Conservation (phyloP, 2,888 invertebrate genomes). For the Drosophila incognita region DNA sequence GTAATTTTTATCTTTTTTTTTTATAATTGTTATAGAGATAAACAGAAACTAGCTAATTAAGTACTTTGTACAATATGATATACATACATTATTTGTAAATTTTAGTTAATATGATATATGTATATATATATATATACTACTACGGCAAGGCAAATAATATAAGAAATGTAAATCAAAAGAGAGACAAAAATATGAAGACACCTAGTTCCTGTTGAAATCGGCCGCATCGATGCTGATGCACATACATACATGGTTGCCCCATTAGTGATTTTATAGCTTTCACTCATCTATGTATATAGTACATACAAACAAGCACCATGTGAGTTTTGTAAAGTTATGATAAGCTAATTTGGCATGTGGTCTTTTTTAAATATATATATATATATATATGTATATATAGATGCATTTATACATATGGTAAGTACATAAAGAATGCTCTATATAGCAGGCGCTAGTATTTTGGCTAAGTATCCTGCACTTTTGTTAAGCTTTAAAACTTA, state of each 20-base stretch:
- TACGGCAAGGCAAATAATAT: slow-evolving; percentile 70
- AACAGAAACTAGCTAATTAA: slow-evolving; percentile 62
- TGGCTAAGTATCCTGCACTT: slow-evolving; percentile 27
- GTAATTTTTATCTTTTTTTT: slow-evolving; percentile 16
- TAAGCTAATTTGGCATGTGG: slow-evolving; percentile 22
- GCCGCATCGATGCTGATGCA: slow-evolving; percentile 8
- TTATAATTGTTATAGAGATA: slow-evolving; percentile 26
- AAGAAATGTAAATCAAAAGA: slow-evolving; percentile 12
- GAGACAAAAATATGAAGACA: slow-evolving; percentile 3
- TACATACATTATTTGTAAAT: slow-evolving; percentile 57
- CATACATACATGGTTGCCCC: slow-evolving; percentile 1
- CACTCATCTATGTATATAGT: slow-evolving; percentile 1
- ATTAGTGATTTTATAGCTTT: slow-evolving; percentile 3
- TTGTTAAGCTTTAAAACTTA: slow-evolving; percentile 11
- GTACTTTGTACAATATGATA: slow-evolving; percentile 68
- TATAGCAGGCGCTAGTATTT: slow-evolving; percentile 28
- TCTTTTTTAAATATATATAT: slow-evolving; percentile 3
- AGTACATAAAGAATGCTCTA: slow-evolving; percentile 28
- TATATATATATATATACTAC: slow-evolving; percentile 44
- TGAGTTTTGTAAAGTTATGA: slow-evolving; percentile 25
- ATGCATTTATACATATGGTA: slow-evolving; percentile 25
- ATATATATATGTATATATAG: background rate
- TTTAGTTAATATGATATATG: slow-evolving; percentile 45
- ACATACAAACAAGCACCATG: slow-evolving; percentile 9
- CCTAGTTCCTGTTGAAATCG: slow-evolving; percentile 11